These are phyloP conservation scores for Neosilurus hyrtlii DNA, from an alignment of 2,797 vertebrate species.

Conservation along the genomic window DNA sequence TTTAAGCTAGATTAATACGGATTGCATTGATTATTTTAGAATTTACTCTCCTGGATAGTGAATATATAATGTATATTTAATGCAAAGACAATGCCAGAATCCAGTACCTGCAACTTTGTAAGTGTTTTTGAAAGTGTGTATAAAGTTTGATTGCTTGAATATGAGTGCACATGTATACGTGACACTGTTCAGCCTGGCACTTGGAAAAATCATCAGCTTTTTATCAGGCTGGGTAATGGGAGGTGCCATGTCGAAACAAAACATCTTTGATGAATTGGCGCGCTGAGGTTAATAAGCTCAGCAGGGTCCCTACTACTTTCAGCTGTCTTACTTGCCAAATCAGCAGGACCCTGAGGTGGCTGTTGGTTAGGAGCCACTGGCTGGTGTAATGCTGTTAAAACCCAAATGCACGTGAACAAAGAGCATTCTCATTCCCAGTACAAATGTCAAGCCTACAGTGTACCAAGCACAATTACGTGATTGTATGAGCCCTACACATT, in stretches of 20 bases:
- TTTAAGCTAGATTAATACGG: not conserved
- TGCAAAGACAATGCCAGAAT: not conserved
- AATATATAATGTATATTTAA: not conserved
- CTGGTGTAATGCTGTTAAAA: slow-evolving; percentile 24
- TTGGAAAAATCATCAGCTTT: slow-evolving; percentile 47
- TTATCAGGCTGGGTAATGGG: slow-evolving; percentile 43
- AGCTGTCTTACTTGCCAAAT: slow-evolving; percentile 40
- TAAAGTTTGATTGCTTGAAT: slow-evolving; percentile 19
- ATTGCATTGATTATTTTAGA: not conserved
- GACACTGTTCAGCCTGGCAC: slow-evolving; percentile 21
- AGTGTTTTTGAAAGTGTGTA: slow-evolving; percentile 11
- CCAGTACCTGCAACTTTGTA: not conserved
- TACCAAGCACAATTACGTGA: slow-evolving; percentile 48
- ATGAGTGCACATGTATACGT: slow-evolving; percentile 18
- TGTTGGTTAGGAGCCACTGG: slow-evolving; percentile 24
- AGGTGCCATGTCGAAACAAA: slow-evolving; percentile 56
- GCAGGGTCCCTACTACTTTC: slow-evolving; percentile 47
- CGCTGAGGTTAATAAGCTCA: slow-evolving; percentile 56
- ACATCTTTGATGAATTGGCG: slow-evolving; percentile 39
- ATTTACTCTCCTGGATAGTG: not conserved
- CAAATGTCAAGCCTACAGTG: slow-evolving; percentile 45
- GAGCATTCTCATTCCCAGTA: slow-evolving; percentile 44
- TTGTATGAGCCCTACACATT: slow-evolving; percentile 32
- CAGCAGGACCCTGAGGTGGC: slow-evolving; percentile 40
- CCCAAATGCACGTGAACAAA: slow-evolving; percentile 38